A percentile compares a stretch with the other conserved stretches of the same genome.
Evolutionary conservation across 2,113 vertebrate species (phyloP).

Genomic region (Oncorhynchus nerka): DNA sequence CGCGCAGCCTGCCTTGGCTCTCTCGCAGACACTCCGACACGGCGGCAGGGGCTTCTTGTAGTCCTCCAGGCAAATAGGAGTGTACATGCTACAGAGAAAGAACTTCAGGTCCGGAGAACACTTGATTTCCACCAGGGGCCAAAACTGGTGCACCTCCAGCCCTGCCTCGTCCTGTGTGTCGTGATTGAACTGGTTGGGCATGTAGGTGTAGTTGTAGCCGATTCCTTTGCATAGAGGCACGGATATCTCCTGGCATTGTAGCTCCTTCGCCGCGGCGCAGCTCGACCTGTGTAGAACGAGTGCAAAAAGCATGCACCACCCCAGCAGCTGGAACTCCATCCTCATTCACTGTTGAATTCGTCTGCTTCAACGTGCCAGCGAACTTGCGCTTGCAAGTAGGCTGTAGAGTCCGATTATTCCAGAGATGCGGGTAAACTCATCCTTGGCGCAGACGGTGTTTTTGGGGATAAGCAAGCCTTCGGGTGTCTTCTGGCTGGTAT

Average conservation of each 20-base stretch:
- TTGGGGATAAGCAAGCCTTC: not conserved
- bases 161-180: conserved; percentile 94
- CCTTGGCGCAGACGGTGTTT: conserved; percentile 9
- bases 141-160: conserved; percentile 94
- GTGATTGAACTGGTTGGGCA: conserved; percentile 97
- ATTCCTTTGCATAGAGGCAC: conserved; percentile 94
- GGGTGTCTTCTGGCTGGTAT: not conserved
- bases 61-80: conserved; percentile 96
- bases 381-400: conserved; percentile 53
- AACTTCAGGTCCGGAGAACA: conserved; percentile 93
- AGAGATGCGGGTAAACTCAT: conserved; percentile 36
- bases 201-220: conserved; percentile 95
- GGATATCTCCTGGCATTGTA: conserved; percentile 94
- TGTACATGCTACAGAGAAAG: conserved; percentile 98
- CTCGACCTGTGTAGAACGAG: conserved; percentile 70
- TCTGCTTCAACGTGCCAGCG: conserved; percentile 30
- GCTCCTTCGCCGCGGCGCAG: conserved; percentile 85
- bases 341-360: conserved; percentile 43
- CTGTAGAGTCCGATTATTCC: conserved; percentile 26
- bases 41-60: conserved; percentile 97
- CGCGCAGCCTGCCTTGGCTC: conserved; percentile 93
- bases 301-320: conserved; percentile 79
- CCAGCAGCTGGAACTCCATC: conserved; percentile 89
- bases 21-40: conserved; percentile 91
- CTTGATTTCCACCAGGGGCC: conserved; percentile 93